These are phyloP conservation scores for Laterallus jamaicensis DNA, from an alignment of 2,113 vertebrate genomes.

Conservation along the genomic window DNA sequence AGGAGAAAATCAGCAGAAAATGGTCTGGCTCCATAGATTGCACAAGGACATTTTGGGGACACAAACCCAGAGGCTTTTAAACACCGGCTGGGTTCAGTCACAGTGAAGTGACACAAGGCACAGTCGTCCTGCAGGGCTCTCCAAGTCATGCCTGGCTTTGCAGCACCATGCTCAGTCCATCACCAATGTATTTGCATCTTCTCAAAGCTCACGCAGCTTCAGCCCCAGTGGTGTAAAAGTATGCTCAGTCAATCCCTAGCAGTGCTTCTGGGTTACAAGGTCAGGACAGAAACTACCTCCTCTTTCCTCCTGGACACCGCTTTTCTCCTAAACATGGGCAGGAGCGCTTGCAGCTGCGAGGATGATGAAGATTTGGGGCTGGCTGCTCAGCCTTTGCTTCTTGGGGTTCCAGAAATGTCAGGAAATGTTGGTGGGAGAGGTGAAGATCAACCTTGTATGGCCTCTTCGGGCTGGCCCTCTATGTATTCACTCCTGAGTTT, in stretches of 20 bases:
- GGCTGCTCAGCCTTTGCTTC: neutral
- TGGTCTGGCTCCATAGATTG: neutral
- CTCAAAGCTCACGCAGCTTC: neutral
- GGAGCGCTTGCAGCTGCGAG: neutral
- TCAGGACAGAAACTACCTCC: neutral
- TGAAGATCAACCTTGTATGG: neutral
- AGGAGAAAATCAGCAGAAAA: neutral
- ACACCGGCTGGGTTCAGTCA: neutral
- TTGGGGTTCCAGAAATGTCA: neutral
- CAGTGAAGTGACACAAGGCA: neutral
- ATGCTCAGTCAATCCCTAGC: neutral
- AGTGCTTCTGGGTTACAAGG: neutral
- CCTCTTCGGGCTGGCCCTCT: neutral
- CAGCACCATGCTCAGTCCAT: rapidly evolving
- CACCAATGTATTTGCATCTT: neutral
- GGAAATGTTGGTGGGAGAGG: neutral
- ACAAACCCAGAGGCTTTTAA: neutral
- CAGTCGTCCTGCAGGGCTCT: neutral
- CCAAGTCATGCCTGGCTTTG: neutral
- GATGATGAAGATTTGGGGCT: neutral
- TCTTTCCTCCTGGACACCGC: neutral
- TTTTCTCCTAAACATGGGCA: neutral
- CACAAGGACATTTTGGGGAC: neutral
- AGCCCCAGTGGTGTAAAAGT: neutral
- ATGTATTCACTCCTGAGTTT: neutral